Base-by-base conservation (phyloP, 2,113 vertebrate species). In the Chamaetylas fuelleborni region DNA sequence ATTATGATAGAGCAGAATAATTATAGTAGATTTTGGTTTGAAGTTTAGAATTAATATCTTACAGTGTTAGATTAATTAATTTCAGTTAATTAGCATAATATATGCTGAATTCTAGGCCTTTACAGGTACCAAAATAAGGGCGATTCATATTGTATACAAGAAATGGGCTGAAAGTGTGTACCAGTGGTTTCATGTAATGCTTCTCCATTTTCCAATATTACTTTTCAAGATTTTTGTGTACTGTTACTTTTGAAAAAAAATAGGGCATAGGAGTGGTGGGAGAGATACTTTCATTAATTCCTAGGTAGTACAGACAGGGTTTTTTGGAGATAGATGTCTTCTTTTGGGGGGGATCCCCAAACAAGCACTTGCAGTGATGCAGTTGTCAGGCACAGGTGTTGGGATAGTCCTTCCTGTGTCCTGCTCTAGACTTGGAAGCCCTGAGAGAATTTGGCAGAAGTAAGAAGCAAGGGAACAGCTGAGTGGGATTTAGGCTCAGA, bases 331-430 rank as follows among this genome's bases (percentile, higher is more conserved):
- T 43, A 18, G 7, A 23, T 34, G 4, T 71, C 19, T 48, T 88
- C 8, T 83, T 77, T 36, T 34, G 28, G 14, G 43, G 24, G 47
- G 19, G 70, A 81, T 73, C 9, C 40, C n/a, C 17, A 62, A 7
- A 7, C 2, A 1, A 74, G 10, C 4, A 0, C 14, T 81, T 56
- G 4, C 40, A 56, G 29, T 47, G 36, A n/a, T 4, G 3, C 4
- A 9, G 23, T 56, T 77, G 29, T 64, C 34, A 45, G 33, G 12
- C 2, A 5, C 24, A 13, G 16, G 7, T 33, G 36, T 17, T n/a
- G 36, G 16, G 33, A 45, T 14, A 26, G 23, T 3, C 7, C 5
- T 20, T 69, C 6, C 26, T 47, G 6, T 81, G 36, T 19, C 40
- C 78, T 51, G 1, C 5, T 60, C 73, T 38, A 29, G 33, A 28